Evolutionary conservation across 2,113 vertebrate genomes (phyloP).

Genomic region (Phalacrocorax pelagicus): DNA sequence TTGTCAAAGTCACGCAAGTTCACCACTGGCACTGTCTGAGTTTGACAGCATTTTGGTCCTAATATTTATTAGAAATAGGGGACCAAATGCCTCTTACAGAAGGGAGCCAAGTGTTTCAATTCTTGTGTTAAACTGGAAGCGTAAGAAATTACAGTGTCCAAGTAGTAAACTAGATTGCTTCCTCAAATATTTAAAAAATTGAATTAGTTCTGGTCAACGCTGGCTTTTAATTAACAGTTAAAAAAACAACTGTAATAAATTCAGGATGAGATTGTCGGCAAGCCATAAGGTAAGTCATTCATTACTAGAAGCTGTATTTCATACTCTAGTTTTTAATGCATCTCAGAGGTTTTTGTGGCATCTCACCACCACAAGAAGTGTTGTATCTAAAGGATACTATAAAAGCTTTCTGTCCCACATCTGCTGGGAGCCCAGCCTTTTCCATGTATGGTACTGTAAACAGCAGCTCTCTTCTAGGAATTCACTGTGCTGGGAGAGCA

Average conservation of each 20-base stretch:
- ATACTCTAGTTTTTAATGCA: not conserved
- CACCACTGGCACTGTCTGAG: not conserved
- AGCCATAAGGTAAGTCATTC: not conserved
- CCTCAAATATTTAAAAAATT: not conserved
- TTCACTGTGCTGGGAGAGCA: not conserved
- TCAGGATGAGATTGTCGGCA: not conserved
- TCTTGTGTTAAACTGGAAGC: not conserved
- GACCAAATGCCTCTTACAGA: not conserved
- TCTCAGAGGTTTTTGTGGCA: not conserved
- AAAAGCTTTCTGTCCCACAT: slow-evolving; percentile 11
- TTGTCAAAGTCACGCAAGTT: not conserved
- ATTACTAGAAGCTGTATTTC: not conserved
- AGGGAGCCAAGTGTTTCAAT: not conserved
- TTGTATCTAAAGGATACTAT: not conserved
- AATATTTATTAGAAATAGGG: not conserved
- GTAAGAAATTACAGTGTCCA: not conserved
- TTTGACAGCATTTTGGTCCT: not conserved
- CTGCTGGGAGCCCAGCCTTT: not conserved
- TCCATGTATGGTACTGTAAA: slow-evolving; percentile 59
- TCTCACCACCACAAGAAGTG: not conserved
- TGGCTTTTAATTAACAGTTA: not conserved
- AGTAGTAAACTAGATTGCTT: not conserved
- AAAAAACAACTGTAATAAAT: not conserved
- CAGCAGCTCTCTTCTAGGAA: slow-evolving; percentile 59
- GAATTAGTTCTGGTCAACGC: not conserved